A percentile compares a stretch with the other conserved stretches of the same genome.
These are phyloP conservation scores for Drosophila merina DNA, from an alignment of 2,888 invertebrate species.

Conservation along the genomic window DNA sequence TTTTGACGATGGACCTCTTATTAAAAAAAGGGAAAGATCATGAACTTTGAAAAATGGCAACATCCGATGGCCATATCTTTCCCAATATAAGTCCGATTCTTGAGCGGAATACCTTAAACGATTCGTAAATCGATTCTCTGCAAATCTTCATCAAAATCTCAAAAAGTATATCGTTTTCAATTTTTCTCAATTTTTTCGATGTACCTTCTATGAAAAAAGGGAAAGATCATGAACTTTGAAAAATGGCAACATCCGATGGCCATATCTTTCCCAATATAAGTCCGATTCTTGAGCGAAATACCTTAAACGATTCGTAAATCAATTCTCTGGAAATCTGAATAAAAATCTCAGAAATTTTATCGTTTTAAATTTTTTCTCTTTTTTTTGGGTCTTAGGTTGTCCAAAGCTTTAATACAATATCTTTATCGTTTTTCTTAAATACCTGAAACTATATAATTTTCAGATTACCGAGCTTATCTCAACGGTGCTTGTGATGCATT, in stretches of 20 bases:
- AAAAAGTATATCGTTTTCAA: not conserved
- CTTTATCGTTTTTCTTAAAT: not conserved
- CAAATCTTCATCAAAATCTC: not conserved
- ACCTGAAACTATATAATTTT: slow-evolving; percentile 4
- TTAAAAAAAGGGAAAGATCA: not conserved
- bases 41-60: not conserved
- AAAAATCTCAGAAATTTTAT: not conserved
- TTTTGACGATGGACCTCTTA: not conserved
- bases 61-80: not conserved
- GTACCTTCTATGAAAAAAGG: not conserved
- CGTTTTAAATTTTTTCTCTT: no score
- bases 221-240: not conserved
- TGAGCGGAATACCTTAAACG: not conserved
- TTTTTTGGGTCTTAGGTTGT: no score
- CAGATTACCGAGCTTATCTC: slow-evolving; percentile 87
- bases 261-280: not conserved
- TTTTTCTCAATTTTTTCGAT: not conserved
- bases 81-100: not conserved
- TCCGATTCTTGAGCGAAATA: not conserved
- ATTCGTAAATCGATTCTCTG: not conserved
- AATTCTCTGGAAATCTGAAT: not conserved
- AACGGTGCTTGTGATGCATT: slow-evolving; percentile 86
- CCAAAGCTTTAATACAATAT: not conserved
- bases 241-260: not conserved
- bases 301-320: not conserved